phyloP scores from a whole-genome alignment of 2,888 invertebrate species.

The Spisula solida region DNA sequence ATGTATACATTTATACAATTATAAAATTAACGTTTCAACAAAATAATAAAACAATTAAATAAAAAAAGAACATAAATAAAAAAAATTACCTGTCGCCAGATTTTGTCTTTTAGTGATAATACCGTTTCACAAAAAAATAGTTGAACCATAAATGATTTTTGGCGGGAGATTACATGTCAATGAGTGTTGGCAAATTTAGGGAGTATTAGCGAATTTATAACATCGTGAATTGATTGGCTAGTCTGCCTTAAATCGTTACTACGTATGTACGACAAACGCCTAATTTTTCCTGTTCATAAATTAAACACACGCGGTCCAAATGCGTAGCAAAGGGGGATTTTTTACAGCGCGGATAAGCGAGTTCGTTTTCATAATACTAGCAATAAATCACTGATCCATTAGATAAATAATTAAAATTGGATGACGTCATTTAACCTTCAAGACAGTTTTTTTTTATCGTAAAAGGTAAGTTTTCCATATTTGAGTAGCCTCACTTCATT shows the following conservation, averaged over 20 bases:
- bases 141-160: background rate
- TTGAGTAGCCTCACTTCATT: no score
- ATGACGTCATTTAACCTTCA: no score
- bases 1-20: background rate
- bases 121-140: background rate
- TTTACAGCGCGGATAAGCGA: background rate
- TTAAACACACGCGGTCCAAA: background rate
- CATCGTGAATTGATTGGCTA: constrained; percentile 15
- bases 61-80: background rate
- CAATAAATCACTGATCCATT: no score
- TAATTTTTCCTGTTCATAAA: background rate
- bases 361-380: no score
- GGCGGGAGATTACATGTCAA: background rate
- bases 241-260: background rate
- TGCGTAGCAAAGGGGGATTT: constrained; percentile 1
- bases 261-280: background rate
- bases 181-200: background rate
- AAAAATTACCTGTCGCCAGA: constrained; percentile 14
- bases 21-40: background rate
- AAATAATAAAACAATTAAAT: background rate
- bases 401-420: no score
- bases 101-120: background rate
- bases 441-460: no score
- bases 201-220: background rate
- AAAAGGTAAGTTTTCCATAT: no score